phyloP scores from a whole-genome alignment of 2,797 vertebrate genomes.

The Esox masquinongy region DNA sequence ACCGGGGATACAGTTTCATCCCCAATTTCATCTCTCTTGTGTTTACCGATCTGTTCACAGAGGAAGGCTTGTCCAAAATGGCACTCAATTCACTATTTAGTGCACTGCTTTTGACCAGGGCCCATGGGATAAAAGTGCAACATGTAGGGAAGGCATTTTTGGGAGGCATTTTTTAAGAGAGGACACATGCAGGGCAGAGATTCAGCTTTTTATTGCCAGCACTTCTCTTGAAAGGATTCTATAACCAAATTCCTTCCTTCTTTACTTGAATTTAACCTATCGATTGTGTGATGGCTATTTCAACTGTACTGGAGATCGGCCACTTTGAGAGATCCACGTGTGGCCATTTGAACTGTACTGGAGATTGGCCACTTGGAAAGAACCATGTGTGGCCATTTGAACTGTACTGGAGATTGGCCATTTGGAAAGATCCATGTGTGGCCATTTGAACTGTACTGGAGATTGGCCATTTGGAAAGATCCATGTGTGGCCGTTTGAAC shows the following conservation, averaged over 20 bases:
- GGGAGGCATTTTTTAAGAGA: not conserved
- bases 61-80: conserved; percentile 40
- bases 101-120: not conserved
- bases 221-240: conserved; percentile 38
- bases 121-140: not conserved
- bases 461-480: conserved; percentile 36
- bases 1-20: conserved; percentile 76
- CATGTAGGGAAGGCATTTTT: not conserved
- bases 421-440: not conserved
- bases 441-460: conserved; percentile 20
- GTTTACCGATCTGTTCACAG: conserved; percentile 73
- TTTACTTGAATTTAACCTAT: conserved; percentile 59
- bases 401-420: no score
- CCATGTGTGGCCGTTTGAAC: conserved; percentile 1
- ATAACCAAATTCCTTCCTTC: conserved; percentile 54
- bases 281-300: conserved; percentile 37
- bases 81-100: not conserved
- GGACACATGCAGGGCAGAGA: conserved; percentile 60
- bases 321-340: conserved; percentile 33
- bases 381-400: conserved; percentile 30
- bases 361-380: no score
- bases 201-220: conserved; percentile 61
- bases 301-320: conserved; percentile 34
- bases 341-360: not conserved
- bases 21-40: conserved; percentile 74